phyloP scores from a whole-genome alignment of 1,140 invertebrate genomes.

The Hylaeus anthracinus region DNA sequence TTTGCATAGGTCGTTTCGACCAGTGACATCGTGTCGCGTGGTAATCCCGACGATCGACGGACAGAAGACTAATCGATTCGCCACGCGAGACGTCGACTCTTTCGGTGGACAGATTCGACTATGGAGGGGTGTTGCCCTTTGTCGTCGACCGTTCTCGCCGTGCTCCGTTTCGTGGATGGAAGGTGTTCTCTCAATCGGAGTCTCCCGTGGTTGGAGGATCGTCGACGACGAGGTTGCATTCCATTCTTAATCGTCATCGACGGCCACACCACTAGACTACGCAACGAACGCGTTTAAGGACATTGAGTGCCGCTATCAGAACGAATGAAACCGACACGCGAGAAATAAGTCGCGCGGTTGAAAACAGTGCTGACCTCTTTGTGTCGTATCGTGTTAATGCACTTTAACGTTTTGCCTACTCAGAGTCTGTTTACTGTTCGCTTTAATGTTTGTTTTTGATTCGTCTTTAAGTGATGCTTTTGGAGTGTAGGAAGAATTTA shows the following conservation, averaged over 20 bases:
- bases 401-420: not conserved
- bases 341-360: too few species aligned
- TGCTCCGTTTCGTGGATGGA: constrained; percentile 15
- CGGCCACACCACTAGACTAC: not conserved
- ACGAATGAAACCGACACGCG: constrained; percentile 16
- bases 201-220: not conserved
- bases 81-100: constrained; percentile 4
- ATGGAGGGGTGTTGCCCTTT: constrained; percentile 46
- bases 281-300: constrained; percentile 1
- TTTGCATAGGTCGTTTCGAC: constrained; percentile 39
- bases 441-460: too few species aligned
- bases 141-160: constrained; percentile 27
- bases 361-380: too few species aligned
- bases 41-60: constrained; percentile 17
- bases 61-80: constrained; percentile 28
- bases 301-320: not conserved
- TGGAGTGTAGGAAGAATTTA: too few species aligned
- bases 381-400: not conserved
- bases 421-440: too few species aligned
- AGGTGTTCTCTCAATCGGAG: constrained; percentile 22
- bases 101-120: constrained; percentile 12
- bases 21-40: constrained; percentile 31
- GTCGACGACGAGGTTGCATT: constrained; percentile 4
- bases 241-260: not conserved
- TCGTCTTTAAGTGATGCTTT: too few species aligned